Evolutionary conservation across 1,140 invertebrate genomes (phyloP).

Genomic region (Lethrus apterus): DNA sequence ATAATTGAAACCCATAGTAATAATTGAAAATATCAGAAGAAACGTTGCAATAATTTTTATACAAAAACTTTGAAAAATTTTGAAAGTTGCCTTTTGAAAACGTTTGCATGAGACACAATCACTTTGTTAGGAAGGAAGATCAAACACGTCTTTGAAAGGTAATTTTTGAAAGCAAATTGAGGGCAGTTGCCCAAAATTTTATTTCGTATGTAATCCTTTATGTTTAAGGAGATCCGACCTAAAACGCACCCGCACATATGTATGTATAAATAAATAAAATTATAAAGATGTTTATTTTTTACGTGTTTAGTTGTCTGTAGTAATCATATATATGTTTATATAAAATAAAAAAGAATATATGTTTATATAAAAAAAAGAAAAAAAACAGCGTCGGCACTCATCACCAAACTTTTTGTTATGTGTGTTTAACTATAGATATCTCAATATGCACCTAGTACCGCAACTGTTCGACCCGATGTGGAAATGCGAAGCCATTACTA

Average conservation of each 20-base stretch:
- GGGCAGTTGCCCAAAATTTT: not conserved
- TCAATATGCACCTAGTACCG: constrained; percentile 23
- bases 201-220: not conserved
- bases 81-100: constrained; percentile 1
- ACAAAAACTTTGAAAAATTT: constrained; percentile 11
- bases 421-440: constrained; percentile 26
- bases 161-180: not conserved
- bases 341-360: constrained; percentile 15
- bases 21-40: constrained; percentile 25
- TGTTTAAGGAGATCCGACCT: constrained; percentile 27
- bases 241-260: constrained; percentile 24
- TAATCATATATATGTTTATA: constrained; percentile 25
- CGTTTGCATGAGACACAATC: constrained; percentile 32
- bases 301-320: constrained; percentile 26
- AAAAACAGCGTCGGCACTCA: constrained; percentile 24
- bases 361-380: constrained; percentile 28
- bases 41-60: constrained; percentile 24
- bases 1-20: constrained; percentile 20
- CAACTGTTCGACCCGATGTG: no score
- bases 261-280: constrained; percentile 19
- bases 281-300: constrained; percentile 32
- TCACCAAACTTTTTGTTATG: constrained; percentile 27
- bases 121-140: constrained; percentile 19
- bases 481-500: no score
- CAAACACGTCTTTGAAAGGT: not conserved